Percentiles rank a stretch among this genome's conserved stretches.
Conservation (phyloP, 2,797 vertebrate species). For the Trachurus trachurus region DNA sequence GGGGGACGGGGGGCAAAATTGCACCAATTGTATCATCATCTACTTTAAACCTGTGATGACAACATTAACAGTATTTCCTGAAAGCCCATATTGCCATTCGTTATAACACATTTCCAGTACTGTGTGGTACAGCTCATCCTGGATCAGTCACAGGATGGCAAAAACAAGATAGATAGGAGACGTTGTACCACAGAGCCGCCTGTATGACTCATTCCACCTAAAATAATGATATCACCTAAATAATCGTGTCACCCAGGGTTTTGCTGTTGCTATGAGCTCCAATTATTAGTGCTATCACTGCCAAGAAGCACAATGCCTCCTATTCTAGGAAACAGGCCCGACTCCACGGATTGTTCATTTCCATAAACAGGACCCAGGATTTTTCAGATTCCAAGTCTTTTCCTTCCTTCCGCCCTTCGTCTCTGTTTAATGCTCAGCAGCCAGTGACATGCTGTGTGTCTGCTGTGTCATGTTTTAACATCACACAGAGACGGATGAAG, state of each 20-base stretch:
- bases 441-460: conserved; percentile 42
- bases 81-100: neutral
- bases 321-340: conserved; percentile 80
- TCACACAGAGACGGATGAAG: conserved; percentile 30
- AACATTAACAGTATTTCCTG: neutral
- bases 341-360: conserved; percentile 79
- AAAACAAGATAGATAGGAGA: neutral
- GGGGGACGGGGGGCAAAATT: neutral
- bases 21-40: neutral
- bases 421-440: conserved; percentile 74
- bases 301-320: conserved; percentile 71
- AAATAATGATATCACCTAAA: conserved; percentile 42
- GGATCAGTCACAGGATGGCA: no score
- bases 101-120: no score
- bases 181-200: neutral
- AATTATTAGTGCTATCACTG: conserved; percentile 62
- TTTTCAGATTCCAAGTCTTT: conserved; percentile 82
- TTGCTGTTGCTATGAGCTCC: conserved; percentile 57
- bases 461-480: conserved; percentile 62
- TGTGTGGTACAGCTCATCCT: neutral
- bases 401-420: conserved; percentile 85
- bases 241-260: conserved; percentile 26
- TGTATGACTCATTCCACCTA: conserved; percentile 27
- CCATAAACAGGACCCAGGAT: conserved; percentile 84
- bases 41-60: neutral